Percentiles rank a stretch among this genome's conserved stretches.
phyloP scores from a whole-genome alignment of 2,888 invertebrate species.

The Opisthograptis luteolata region DNA sequence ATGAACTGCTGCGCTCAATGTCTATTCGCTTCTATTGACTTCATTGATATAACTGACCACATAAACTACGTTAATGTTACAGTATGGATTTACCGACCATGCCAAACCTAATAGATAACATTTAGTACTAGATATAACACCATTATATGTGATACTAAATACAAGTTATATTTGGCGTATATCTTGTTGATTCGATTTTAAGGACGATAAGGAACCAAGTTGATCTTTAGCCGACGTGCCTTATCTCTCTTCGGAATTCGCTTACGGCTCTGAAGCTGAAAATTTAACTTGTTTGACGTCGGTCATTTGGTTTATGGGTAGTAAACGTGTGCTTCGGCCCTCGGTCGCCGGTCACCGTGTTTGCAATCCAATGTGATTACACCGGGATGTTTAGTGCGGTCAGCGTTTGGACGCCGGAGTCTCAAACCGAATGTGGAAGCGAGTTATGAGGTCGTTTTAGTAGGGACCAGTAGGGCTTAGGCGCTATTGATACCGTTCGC shows the following conservation, averaged over 20 bases:
- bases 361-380: slow-evolving; percentile 18
- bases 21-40: not conserved
- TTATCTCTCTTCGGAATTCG: slow-evolving; percentile 16
- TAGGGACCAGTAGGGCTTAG: slow-evolving; percentile 41
- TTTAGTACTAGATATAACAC: not conserved
- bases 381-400: slow-evolving; percentile 30
- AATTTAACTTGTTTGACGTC: slow-evolving; percentile 25
- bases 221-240: slow-evolving; percentile 10
- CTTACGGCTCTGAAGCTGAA: slow-evolving; percentile 8
- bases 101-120: slow-evolving; percentile 1
- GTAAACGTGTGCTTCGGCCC: slow-evolving; percentile 23
- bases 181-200: slow-evolving; percentile 1
- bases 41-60: not conserved
- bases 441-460: slow-evolving; percentile 38
- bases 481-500: slow-evolving; percentile 42
- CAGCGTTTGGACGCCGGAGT: slow-evolving; percentile 9
- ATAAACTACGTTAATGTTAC: not conserved
- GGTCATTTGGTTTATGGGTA: slow-evolving; percentile 18
- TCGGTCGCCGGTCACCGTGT: slow-evolving; percentile 11
- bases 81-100: not conserved
- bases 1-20: not conserved
- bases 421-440: slow-evolving; percentile 15
- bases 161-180: no score
- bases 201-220: slow-evolving; percentile 6
- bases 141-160: no score